A percentile compares a stretch with the other conserved stretches of the same genome.
Evolutionary conservation across 2,888 invertebrate species (phyloP).

Genomic region (Chelonus formosanus): DNA sequence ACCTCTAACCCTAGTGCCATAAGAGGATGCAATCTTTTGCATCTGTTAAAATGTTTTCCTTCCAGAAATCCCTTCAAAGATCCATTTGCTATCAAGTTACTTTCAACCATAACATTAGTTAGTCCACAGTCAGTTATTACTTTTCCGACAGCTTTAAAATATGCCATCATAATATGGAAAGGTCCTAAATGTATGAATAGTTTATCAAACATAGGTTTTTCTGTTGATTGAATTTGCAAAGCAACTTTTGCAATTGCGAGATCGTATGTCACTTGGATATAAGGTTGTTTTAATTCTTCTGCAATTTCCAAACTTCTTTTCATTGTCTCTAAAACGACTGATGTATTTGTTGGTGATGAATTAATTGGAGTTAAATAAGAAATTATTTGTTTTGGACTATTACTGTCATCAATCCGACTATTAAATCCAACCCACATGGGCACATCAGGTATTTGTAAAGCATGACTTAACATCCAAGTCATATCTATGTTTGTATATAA

Average conservation of each 20-base stretch:
- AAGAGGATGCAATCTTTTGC: conserved; percentile 40
- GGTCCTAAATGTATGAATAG: conserved; percentile 57
- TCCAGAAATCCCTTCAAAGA: conserved; percentile 40
- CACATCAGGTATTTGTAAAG: conserved; percentile 43
- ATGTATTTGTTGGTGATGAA: conserved; percentile 48
- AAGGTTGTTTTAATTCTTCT: conserved; percentile 42
- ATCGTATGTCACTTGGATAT: conserved; percentile 50
- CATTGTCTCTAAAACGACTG: too few species aligned
- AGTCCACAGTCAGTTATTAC: conserved; percentile 48
- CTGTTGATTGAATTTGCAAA: conserved; percentile 45
- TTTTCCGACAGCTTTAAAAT: conserved; percentile 51
- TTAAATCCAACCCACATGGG: conserved; percentile 57
- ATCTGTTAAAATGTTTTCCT: conserved; percentile 44
- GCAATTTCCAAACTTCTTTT: conserved; percentile 41
- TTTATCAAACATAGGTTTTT: conserved; percentile 50
- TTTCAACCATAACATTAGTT: conserved; percentile 39
- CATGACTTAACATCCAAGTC: conserved; percentile 45
- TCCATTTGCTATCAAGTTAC: conserved; percentile 41
- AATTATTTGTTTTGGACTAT: conserved; percentile 44
- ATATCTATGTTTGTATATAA: conserved; percentile 19
- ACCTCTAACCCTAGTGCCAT: too few species aligned
- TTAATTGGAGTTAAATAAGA: conserved; percentile 51
- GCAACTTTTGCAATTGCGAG: conserved; percentile 49
- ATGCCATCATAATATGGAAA: conserved; percentile 52
- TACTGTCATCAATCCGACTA: conserved; percentile 41